A percentile compares a stretch with the other conserved stretches of the same genome.
Evolutionary conservation across 2,888 invertebrate genomes (phyloP).

Genomic region (Parelbella ahira): DNA sequence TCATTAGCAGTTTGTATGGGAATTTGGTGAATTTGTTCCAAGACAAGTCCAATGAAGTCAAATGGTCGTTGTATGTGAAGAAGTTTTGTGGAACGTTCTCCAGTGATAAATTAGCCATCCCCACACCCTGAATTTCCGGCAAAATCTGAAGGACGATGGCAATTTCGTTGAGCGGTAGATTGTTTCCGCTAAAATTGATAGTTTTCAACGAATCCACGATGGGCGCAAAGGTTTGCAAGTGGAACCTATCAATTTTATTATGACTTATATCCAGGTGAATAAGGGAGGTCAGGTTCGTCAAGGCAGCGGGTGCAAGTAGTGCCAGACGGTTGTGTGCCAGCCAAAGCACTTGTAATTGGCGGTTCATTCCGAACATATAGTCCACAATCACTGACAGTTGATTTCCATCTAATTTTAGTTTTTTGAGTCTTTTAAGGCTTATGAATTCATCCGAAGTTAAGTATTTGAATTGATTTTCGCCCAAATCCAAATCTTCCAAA

Average conservation of each 20-base stretch:
- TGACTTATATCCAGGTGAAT: slow-evolving; percentile 86
- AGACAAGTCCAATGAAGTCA: slow-evolving; percentile 86
- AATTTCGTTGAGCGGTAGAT: slow-evolving; percentile 77
- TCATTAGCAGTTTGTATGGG: slow-evolving; percentile 76
- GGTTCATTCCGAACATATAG: slow-evolving; percentile 83
- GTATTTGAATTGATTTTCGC: slow-evolving; percentile 88
- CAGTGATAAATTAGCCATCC: slow-evolving; percentile 81
- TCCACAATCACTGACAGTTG: slow-evolving; percentile 87
- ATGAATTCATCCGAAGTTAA: slow-evolving; percentile 86
- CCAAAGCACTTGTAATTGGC: slow-evolving; percentile 76
- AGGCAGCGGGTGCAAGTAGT: slow-evolving; percentile 86
- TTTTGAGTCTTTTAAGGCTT: slow-evolving; percentile 83
- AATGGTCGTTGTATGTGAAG: slow-evolving; percentile 79
- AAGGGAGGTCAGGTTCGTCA: slow-evolving; percentile 85
- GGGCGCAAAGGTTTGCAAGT: slow-evolving; percentile 81
- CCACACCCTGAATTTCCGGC: slow-evolving; percentile 78
- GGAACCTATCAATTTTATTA: slow-evolving; percentile 86
- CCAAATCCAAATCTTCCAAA: slow-evolving; percentile 87
- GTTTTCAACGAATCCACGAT: slow-evolving; percentile 82
- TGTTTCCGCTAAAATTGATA: slow-evolving; percentile 86
- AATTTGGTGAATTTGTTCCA: slow-evolving; percentile 84
- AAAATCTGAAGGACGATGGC: slow-evolving; percentile 80
- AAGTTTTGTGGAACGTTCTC: slow-evolving; percentile 79
- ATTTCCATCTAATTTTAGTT: slow-evolving; percentile 86
- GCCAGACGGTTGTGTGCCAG: slow-evolving; percentile 87